These are phyloP conservation scores for Tetanocera ferruginea DNA, from an alignment of 2,888 invertebrate genomes.

Conservation along the genomic window DNA sequence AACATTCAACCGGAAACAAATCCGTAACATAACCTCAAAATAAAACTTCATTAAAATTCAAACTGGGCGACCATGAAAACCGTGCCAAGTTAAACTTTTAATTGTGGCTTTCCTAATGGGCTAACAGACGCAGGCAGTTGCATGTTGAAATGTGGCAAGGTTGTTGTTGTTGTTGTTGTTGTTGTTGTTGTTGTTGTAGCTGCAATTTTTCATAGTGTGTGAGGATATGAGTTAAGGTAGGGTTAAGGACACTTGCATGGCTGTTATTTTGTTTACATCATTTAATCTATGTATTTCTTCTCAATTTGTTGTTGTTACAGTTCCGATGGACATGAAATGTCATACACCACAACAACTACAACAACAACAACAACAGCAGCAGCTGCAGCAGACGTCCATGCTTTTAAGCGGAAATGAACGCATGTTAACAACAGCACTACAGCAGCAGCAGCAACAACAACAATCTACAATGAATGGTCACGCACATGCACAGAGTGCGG, in stretches of 20 bases:
- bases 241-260: no score
- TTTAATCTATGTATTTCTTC: no score
- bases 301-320: slow-evolving; percentile 50
- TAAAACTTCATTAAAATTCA: slow-evolving; percentile 35
- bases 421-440: slow-evolving; percentile 68
- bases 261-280: no score
- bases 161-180: slow-evolving; percentile 16
- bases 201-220: no score
- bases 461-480: slow-evolving; percentile 35
- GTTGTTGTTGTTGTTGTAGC: no score
- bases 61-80: slow-evolving; percentile 32
- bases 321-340: slow-evolving; percentile 69
- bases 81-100: slow-evolving; percentile 37
- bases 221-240: no score
- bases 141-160: not conserved
- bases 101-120: slow-evolving; percentile 9
- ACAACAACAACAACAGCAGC: slow-evolving; percentile 54
- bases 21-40: slow-evolving; percentile 47
- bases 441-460: slow-evolving; percentile 55
- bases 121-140: not conserved
- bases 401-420: slow-evolving; percentile 68
- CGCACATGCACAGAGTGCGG: slow-evolving; percentile 46
- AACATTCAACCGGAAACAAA: slow-evolving; percentile 43
- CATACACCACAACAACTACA: slow-evolving; percentile 62
- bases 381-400: slow-evolving; percentile 60